Conservation (phyloP, 2,797 vertebrate genomes). For the Phataginus tetradactyla region DNA sequence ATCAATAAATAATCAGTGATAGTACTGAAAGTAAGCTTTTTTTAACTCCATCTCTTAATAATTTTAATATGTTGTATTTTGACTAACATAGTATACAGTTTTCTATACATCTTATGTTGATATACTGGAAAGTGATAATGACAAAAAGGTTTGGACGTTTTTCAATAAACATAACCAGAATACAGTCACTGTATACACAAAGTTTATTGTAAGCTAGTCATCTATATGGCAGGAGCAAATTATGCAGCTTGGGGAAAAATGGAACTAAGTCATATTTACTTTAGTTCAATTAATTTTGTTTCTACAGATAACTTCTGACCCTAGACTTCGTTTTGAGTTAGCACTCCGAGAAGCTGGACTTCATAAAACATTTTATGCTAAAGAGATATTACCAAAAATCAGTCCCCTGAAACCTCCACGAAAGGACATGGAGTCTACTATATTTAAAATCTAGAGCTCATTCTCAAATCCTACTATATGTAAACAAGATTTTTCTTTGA, state of each 20-base stretch:
- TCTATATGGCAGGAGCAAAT: background rate
- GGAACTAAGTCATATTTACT: background rate
- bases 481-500: background rate
- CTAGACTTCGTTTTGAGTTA: constrained; percentile 92
- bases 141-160: background rate
- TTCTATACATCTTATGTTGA: background rate
- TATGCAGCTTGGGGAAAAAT: background rate
- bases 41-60: constrained; percentile 44
- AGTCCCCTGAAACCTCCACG: constrained; percentile 92
- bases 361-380: constrained; percentile 91
- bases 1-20: constrained; percentile 16
- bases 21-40: constrained; percentile 13
- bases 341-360: constrained; percentile 94
- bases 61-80: constrained; percentile 51
- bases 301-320: constrained; percentile 94
- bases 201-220: background rate
- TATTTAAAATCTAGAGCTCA: constrained; percentile 84
- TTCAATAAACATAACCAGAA: constrained; percentile 1
- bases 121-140: background rate
- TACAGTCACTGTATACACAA: background rate
- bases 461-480: background rate
- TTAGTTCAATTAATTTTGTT: constrained; percentile 69
- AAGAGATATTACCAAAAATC: constrained; percentile 90
- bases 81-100: background rate
- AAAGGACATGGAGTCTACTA: constrained; percentile 90